These are phyloP conservation scores for Geodia barretti DNA, from an alignment of 37 sponge, comb jelly and placozoan genomes.

Conservation along the genomic window DNA sequence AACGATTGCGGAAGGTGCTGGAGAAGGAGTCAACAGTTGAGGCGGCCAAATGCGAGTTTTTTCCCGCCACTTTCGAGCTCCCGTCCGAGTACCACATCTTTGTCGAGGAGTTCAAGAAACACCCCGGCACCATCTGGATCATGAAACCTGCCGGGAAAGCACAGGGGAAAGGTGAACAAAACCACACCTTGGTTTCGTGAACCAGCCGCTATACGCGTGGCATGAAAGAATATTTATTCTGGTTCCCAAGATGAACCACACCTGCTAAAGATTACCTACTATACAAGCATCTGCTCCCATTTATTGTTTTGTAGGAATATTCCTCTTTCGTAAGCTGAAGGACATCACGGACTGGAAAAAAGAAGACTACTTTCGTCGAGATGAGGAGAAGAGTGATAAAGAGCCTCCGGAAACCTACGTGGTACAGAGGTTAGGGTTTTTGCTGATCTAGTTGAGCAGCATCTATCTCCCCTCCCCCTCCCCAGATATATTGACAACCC, in stretches of 20 bases:
- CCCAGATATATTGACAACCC: constrained; percentile 90
- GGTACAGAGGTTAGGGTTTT: constrained; percentile 60
- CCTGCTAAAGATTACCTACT: no score
- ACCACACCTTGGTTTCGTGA: no score
- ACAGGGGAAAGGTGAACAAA: constrained; percentile 80
- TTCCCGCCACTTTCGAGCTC: constrained; percentile 97
- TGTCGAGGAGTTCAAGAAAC: constrained; percentile 97
- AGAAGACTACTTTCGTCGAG: constrained; percentile 76
- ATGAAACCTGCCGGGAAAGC: constrained; percentile 99
- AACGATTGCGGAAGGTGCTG: constrained; percentile 78
- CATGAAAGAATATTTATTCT: no score
- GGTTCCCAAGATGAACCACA: no score
- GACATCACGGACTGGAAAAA: constrained; percentile 99
- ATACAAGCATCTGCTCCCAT: background rate
- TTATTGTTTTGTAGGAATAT: constrained; percentile 68
- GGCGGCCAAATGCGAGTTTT: constrained; percentile 91
- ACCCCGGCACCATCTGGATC: constrained; percentile 97
- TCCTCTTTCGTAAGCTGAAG: constrained; percentile 97
- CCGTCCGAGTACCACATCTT: constrained; percentile 99
- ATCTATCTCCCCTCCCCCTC: no score
- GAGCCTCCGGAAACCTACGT: constrained; percentile 98
- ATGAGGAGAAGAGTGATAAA: constrained; percentile 77
- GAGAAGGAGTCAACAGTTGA: constrained; percentile 86
- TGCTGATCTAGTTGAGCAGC: background rate
- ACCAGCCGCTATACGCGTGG: no score